Evolutionary conservation across 1,140 invertebrate species (phyloP).

Genomic region (Hormaphis cornu): DNA sequence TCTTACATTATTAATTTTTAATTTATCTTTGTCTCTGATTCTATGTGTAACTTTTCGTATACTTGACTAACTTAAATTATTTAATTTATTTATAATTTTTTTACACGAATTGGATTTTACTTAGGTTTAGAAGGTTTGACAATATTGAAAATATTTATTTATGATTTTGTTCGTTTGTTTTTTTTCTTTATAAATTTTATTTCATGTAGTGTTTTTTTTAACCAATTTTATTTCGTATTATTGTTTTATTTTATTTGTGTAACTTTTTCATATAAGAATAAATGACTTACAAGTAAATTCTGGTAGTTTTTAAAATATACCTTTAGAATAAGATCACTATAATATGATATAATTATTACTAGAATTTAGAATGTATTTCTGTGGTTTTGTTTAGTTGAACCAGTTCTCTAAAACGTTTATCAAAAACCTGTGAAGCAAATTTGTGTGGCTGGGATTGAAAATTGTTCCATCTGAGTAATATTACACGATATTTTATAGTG

Average conservation of each 20-base stretch:
- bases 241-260: background rate
- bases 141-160: slow-evolving; percentile 6
- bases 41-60: background rate
- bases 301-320: background rate
- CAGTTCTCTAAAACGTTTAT: no score
- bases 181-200: no score
- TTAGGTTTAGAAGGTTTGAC: background rate
- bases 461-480: no score
- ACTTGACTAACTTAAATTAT: slow-evolving; percentile 13
- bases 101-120: background rate
- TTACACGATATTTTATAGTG: no score
- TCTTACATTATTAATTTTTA: slow-evolving; percentile 3
- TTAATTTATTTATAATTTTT: slow-evolving; percentile 3
- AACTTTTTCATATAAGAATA: slow-evolving; percentile 5
- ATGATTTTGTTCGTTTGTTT: no score
- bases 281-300: background rate
- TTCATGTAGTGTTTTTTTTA: no score
- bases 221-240: background rate
- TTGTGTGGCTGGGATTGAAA: no score
- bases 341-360: no score
- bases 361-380: no score
- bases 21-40: background rate
- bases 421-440: no score
- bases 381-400: no score
- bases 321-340: no score